Conservation (phyloP, 2,888 invertebrate genomes). For the Xiphydria camelus region DNA sequence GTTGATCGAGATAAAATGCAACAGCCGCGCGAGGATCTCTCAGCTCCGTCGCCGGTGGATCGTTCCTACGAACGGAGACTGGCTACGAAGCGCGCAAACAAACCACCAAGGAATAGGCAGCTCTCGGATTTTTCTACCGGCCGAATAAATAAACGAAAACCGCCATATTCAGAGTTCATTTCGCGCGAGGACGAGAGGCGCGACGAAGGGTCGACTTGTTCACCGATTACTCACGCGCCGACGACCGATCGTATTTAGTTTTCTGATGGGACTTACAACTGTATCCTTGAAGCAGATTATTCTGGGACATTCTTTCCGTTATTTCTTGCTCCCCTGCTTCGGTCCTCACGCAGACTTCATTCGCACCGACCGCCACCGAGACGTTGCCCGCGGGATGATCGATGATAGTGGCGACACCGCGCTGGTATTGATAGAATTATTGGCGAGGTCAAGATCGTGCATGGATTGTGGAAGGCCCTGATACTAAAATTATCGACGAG, state of each 20-base stretch:
- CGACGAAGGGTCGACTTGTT: background rate
- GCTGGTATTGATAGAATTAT: too few relatives aligned
- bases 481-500: too few relatives aligned
- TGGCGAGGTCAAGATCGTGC: too few relatives aligned
- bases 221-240: background rate
- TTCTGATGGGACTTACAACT: slow-evolving; percentile 38
- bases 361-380: slow-evolving; percentile 23
- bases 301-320: slow-evolving; percentile 39
- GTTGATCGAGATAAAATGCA: too few relatives aligned
- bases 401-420: background rate
- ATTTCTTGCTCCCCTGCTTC: too few relatives aligned
- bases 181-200: slow-evolving; percentile 24
- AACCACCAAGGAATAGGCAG: slow-evolving; percentile 30
- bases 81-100: slow-evolving; percentile 23
- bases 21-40: too few relatives aligned
- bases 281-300: slow-evolving; percentile 40
- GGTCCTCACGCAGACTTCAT: slow-evolving; percentile 11
- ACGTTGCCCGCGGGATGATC: slow-evolving; percentile 1
- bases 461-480: too few relatives aligned
- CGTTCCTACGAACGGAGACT: too few relatives aligned
- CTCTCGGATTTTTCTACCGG: slow-evolving; percentile 35
- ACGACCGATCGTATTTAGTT: background rate
- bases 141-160: slow-evolving; percentile 51
- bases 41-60: too few relatives aligned
- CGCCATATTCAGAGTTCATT: slow-evolving; percentile 52